phyloP scores from a whole-genome alignment of 2,797 vertebrate genomes.

The Glyptemys insculpta region DNA sequence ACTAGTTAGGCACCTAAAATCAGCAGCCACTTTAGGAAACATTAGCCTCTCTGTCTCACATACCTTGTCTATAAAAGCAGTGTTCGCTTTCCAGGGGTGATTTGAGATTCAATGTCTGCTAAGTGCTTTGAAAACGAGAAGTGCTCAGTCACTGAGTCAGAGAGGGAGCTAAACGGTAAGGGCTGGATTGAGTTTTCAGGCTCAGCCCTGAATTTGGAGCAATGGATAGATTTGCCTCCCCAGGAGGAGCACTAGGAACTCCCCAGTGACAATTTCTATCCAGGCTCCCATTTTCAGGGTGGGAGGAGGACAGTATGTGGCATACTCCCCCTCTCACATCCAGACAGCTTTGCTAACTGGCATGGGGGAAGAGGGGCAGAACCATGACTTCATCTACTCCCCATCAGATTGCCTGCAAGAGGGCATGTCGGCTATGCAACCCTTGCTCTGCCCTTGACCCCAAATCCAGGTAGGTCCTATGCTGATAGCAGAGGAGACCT shows the following conservation, averaged over 20 bases:
- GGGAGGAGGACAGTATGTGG: not conserved
- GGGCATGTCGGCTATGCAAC: not conserved
- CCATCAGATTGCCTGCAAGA: not conserved
- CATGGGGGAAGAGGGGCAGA: not conserved
- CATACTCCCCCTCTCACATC: not conserved
- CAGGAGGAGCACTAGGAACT: not conserved
- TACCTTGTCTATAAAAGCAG: too few relatives aligned
- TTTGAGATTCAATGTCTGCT: too few relatives aligned
- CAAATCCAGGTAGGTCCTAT: not conserved
- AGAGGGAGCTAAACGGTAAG: not conserved
- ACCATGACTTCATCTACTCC: not conserved
- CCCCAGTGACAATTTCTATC: not conserved
- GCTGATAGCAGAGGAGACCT: not conserved
- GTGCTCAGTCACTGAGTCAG: too few relatives aligned
- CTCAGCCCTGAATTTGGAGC: not conserved
- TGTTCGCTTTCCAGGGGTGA: too few relatives aligned
- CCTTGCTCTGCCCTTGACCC: not conserved
- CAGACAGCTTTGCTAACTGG: not conserved
- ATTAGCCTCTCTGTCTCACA: too few relatives aligned
- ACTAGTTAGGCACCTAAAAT: too few relatives aligned
- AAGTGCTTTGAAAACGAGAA: too few relatives aligned
- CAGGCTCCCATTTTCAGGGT: not conserved
- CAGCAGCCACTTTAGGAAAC: too few relatives aligned
- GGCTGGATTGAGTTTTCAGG: not conserved
- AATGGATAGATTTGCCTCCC: not conserved